Evolutionary conservation across 53 echinoderm and acorn worm species (phyloP).

Genomic region (Hippasteria phrygiana): DNA sequence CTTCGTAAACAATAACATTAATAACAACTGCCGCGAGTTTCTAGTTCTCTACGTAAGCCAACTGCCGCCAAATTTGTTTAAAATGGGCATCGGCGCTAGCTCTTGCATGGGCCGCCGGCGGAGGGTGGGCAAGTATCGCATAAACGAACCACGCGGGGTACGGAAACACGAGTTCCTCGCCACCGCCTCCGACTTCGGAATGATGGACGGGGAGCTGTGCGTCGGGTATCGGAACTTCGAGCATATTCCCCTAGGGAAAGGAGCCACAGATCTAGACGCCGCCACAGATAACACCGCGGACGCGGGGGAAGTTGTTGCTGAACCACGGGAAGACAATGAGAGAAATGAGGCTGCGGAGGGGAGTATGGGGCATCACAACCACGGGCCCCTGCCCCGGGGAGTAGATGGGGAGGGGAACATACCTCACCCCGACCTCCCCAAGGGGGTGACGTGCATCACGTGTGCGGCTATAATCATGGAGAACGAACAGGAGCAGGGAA

Average conservation of each 20-base stretch:
- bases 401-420: not conserved
- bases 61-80: not conserved
- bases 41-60: too few relatives aligned
- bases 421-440: constrained; percentile 46
- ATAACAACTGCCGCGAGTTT: too few relatives aligned
- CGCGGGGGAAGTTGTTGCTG: not conserved
- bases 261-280: not conserved
- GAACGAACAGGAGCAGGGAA: not conserved
- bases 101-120: constrained; percentile 14
- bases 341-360: not conserved
- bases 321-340: not conserved
- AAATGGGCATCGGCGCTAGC: constrained; percentile 1
- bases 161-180: not conserved
- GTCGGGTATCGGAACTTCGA: not conserved
- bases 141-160: not conserved
- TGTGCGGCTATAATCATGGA: constrained; percentile 55
- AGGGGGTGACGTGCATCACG: constrained; percentile 49
- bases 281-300: not conserved
- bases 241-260: not conserved
- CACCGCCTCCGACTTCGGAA: not conserved
- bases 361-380: not conserved
- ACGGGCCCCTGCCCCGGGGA: constrained; percentile 9
- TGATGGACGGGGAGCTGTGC: not conserved
- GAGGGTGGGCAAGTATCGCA: not conserved
- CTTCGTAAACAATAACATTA: too few relatives aligned